A percentile compares a stretch with the other conserved stretches of the same genome.
These are phyloP conservation scores for Diceros bicornis DNA, from an alignment of 2,797 vertebrate species.

Conservation along the genomic window DNA sequence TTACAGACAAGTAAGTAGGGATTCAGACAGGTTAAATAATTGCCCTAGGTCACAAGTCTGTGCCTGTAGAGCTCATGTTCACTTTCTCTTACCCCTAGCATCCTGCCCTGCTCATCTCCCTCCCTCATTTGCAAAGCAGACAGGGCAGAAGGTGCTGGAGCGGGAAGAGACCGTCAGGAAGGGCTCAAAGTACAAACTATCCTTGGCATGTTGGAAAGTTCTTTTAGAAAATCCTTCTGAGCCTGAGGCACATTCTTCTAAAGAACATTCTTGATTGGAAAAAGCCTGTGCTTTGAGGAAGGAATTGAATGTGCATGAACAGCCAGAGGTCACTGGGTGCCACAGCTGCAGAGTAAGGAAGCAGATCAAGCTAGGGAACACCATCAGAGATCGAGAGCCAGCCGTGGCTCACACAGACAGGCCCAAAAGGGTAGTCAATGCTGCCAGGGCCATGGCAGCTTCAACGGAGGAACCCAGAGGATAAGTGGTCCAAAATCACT, in stretches of 20 bases:
- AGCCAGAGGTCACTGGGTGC: neutral
- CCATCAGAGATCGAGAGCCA: neutral
- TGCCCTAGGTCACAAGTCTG: neutral
- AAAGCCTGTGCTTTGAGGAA: slow-evolving; percentile 31
- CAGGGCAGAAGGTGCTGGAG: neutral
- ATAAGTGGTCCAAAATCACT: neutral
- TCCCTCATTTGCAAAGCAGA: neutral
- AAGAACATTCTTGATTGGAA: slow-evolving; percentile 13
- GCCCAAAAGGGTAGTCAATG: neutral
- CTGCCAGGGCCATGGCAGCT: neutral
- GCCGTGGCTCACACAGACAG: neutral
- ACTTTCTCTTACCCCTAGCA: neutral
- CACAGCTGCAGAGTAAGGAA: neutral
- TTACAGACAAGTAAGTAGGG: neutral
- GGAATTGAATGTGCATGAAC: neutral
- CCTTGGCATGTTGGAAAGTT: slow-evolving; percentile 22
- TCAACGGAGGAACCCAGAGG: neutral
- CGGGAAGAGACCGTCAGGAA: neutral
- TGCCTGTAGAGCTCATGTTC: neutral
- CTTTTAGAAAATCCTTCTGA: slow-evolving; percentile 25
- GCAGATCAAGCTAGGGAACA: neutral
- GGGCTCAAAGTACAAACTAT: neutral
- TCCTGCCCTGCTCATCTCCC: neutral
- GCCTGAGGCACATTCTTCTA: slow-evolving; percentile 52
- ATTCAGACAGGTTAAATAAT: neutral